Evolutionary conservation across 2,113 vertebrate species (phyloP).

Genomic region (Lonchura striata): DNA sequence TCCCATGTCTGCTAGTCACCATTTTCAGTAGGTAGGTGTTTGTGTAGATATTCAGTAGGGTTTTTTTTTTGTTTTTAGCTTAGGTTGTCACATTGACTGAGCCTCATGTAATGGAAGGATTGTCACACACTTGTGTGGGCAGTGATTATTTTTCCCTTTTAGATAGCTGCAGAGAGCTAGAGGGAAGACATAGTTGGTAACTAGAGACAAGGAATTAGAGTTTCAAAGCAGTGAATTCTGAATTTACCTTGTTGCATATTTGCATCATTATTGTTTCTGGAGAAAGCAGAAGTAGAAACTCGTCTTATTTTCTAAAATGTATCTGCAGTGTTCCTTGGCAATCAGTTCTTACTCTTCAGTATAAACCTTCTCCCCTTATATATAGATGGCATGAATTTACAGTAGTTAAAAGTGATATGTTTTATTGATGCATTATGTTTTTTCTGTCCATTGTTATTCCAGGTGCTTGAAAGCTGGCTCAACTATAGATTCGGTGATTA

Average conservation of each 20-base stretch:
- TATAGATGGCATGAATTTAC: not conserved
- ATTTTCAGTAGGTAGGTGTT: not conserved
- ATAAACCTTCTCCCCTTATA: not conserved
- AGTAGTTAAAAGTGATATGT: not conserved
- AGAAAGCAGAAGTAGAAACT: not conserved
- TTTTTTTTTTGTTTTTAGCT: not conserved
- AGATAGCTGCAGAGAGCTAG: not conserved
- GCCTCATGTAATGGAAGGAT: not conserved
- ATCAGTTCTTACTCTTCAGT: not conserved
- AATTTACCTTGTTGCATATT: not conserved
- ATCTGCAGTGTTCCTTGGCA: not conserved
- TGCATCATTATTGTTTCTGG: not conserved
- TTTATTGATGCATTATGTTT: not conserved
- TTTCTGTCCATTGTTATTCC: not conserved
- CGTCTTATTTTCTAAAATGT: fast-evolving
- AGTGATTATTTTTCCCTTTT: not conserved
- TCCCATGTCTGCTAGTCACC: not conserved
- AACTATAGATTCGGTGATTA: constrained; percentile 89
- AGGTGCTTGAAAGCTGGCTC: constrained; percentile 93
- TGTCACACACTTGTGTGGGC: not conserved
- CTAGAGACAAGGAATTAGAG: not conserved
- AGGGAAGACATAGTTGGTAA: not conserved
- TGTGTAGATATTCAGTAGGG: not conserved
- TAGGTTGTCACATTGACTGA: not conserved
- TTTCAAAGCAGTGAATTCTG: not conserved